Evolutionary conservation across 2,113 vertebrate genomes (phyloP).

Genomic region (Deroptyus accipitrinus): DNA sequence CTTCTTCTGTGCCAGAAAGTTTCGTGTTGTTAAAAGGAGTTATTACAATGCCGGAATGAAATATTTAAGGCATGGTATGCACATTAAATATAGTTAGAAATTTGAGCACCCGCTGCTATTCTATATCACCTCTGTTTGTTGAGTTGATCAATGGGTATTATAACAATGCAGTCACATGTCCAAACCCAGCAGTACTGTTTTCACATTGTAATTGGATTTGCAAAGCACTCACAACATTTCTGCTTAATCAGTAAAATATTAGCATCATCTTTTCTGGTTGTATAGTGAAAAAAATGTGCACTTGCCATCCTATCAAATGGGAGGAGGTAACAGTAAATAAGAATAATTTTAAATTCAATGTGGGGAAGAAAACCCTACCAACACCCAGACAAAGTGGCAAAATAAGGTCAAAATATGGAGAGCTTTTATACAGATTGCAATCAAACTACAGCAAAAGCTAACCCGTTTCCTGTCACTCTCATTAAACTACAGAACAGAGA

Average conservation of each 20-base stretch:
- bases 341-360: not conserved
- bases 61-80: not conserved
- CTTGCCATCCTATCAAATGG: not conserved
- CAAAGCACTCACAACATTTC: not conserved
- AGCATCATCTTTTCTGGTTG: not conserved
- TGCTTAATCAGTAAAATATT: not conserved
- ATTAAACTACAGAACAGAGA: not conserved
- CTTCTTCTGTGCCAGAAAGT: not conserved
- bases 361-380: not conserved
- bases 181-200: not conserved
- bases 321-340: not conserved
- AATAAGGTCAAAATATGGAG: not conserved
- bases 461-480: not conserved
- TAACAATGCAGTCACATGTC: not conserved
- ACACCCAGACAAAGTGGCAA: not conserved
- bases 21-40: not conserved
- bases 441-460: not conserved
- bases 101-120: not conserved
- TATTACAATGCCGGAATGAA: not conserved
- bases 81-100: not conserved
- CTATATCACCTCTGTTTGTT: not conserved
- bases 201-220: not conserved
- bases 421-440: not conserved
- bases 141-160: not conserved
- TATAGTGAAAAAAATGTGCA: not conserved